Conservation (phyloP, 2,797 vertebrate species). For the Dermochelys coriacea region DNA sequence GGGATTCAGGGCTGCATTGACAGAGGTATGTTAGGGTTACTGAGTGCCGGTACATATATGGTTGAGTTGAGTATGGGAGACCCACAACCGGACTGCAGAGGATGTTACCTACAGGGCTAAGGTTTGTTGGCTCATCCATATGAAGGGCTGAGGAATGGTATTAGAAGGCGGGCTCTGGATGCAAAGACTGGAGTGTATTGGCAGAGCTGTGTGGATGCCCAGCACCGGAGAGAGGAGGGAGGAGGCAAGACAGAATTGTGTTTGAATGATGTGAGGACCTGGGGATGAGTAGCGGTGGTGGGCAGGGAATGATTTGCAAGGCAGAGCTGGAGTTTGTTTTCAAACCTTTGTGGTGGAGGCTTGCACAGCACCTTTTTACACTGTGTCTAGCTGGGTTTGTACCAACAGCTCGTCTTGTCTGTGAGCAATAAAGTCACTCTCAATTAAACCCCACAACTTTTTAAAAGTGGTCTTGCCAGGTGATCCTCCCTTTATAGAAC, state of each 20-base stretch:
- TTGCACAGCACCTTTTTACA: slow-evolving; percentile 12
- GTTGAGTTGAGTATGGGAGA: not conserved
- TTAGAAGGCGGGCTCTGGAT: not conserved
- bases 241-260: not conserved
- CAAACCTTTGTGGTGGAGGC: not conserved
- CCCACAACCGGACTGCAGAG: not conserved
- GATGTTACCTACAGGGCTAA: not conserved
- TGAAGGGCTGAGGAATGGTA: not conserved
- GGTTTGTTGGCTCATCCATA: not conserved
- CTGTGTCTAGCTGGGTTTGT: not conserved
- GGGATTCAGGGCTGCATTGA: not conserved
- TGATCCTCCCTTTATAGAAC: not conserved
- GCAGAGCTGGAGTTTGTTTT: not conserved
- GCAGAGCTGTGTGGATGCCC: not conserved
- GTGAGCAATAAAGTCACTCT: fast-evolving
- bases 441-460: fast-evolving
- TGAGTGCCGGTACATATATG: not conserved
- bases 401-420: not conserved
- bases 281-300: not conserved
- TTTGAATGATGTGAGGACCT: not conserved
- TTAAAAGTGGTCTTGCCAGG: not conserved
- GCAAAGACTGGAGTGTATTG: not conserved
- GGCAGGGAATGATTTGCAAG: not conserved
- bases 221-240: not conserved
- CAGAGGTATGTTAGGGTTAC: not conserved